These are phyloP conservation scores for Omphaloscelis lunosa DNA, from an alignment of 2,888 invertebrate species.

Conservation along the genomic window DNA sequence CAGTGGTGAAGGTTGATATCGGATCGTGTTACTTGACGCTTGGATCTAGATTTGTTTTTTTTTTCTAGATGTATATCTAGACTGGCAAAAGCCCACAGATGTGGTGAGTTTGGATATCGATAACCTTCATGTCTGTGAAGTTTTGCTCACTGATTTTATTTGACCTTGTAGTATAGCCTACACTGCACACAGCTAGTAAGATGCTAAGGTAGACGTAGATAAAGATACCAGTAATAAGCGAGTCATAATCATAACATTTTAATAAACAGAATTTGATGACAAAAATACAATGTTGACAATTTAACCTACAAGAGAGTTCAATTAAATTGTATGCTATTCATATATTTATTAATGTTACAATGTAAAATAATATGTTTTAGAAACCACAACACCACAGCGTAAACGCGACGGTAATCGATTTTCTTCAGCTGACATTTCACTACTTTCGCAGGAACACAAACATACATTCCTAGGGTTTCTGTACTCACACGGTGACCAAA, in stretches of 20 bases:
- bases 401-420: slow-evolving; percentile 46
- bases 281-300: not conserved
- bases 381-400: slow-evolving; percentile 20
- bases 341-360: slow-evolving; percentile 15
- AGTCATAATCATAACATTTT: slow-evolving; percentile 4
- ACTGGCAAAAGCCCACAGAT: not conserved
- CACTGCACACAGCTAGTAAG: not conserved
- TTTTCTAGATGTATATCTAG: not conserved
- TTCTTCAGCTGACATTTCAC: slow-evolving; percentile 49
- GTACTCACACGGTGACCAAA: slow-evolving; percentile 24
- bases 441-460: slow-evolving; percentile 43
- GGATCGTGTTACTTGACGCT: slow-evolving; percentile 22
- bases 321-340: not conserved
- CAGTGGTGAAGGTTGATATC: slow-evolving; percentile 32
- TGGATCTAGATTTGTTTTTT: not conserved
- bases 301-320: not conserved
- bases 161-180: not conserved
- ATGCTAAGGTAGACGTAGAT: not conserved
- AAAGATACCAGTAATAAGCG: not conserved
- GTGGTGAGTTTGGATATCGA: not conserved
- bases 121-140: not conserved
- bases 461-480: slow-evolving; percentile 34
- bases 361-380: slow-evolving; percentile 25
- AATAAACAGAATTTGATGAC: slow-evolving; percentile 5
- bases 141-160: not conserved